Base-by-base conservation (phyloP, 1,140 invertebrate species). In the Papilio glaucus region DNA sequence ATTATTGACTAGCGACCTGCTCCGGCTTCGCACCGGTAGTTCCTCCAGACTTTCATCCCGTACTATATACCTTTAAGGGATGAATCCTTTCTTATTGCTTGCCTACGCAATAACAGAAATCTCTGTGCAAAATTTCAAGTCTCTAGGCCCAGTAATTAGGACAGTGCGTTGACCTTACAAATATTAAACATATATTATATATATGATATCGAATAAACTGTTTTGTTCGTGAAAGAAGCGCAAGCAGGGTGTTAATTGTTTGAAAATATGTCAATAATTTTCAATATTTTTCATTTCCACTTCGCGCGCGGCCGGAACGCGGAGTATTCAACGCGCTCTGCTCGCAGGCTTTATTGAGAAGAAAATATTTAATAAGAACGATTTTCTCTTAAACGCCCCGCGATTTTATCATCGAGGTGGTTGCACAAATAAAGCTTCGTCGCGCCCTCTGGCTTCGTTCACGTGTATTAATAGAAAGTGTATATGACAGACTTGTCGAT, bases 301-400 rank as follows among this genome's bases (percentile, higher is more conserved):
- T 85, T 84, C 83, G 79, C 75, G 84, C 80, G 78, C 79, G 77
- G 45, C 49, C 33, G 83, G 84, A 75, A 86, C 78, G 80, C 71
- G 63, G 71, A 77, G 79, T 84, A 85, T 86, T 86, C 84, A 83
- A 77, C 81, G 83, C 77, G 72, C 74, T 75, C 33, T 82, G 75
- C 65, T 74, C 80, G 72, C 74, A 77, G 77, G 74, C 83, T 83
- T 86, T 88, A 88, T 88, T 86, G 85, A 84, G 86, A 84, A 75
- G 82, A 83, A 87, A 86, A 88, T 88, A 87, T 88, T 88, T 88
- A 88, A 87, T 88, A 87, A 86, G 82, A 81, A 84, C 82, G 82
- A 84, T 83, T 88, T 86, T 83, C 83, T 82, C 81, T 82, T 77
- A 81, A 85, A 77, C 78, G 73, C 74, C 53, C 57, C 37, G 72